A percentile compares a stretch with the other conserved stretches of the same genome.
Evolutionary conservation across 2,888 invertebrate genomes (phyloP).

Genomic region (Hydrotaea diabolus): DNA sequence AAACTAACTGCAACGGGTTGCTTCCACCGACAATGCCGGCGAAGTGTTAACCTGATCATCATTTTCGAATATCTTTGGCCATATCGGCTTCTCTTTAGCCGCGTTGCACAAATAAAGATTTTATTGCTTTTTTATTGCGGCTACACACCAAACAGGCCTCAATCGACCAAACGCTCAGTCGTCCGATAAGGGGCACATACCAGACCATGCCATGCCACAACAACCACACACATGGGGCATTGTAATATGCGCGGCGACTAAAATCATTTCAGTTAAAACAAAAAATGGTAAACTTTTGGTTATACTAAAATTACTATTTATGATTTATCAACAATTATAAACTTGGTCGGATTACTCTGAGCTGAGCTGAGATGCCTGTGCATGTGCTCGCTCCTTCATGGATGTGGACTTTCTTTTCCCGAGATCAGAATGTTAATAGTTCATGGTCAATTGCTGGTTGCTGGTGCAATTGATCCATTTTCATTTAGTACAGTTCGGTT

Average conservation of each 20-base stretch:
- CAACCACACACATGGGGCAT: background rate
- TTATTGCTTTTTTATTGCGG: constrained; percentile 33
- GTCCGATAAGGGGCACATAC: constrained; percentile 20
- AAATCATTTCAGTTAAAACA: constrained; percentile 4
- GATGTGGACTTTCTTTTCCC: constrained; percentile 18
- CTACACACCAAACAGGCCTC: constrained; percentile 17
- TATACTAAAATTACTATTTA: constrained; percentile 32
- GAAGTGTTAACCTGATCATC: constrained; percentile 25
- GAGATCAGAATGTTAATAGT: constrained; percentile 35
- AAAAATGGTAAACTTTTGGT: background rate
- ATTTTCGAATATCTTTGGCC: constrained; percentile 2
- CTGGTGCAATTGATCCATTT: constrained; percentile 13
- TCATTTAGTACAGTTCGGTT: background rate
- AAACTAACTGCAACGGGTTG: constrained; percentile 17
- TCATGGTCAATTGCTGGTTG: constrained; percentile 40
- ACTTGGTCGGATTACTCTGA: background rate
- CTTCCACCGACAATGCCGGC: constrained; percentile 5
- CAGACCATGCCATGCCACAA: background rate
- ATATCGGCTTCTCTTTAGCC: background rate
- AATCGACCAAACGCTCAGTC: constrained; percentile 1
- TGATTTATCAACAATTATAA: constrained; percentile 24
- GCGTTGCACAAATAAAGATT: constrained; percentile 28
- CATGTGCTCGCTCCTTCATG: too few species aligned
- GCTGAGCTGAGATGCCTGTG: background rate
- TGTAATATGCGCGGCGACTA: background rate